phyloP scores from a whole-genome alignment of 2,797 vertebrate species.

The Hydrophis major region DNA sequence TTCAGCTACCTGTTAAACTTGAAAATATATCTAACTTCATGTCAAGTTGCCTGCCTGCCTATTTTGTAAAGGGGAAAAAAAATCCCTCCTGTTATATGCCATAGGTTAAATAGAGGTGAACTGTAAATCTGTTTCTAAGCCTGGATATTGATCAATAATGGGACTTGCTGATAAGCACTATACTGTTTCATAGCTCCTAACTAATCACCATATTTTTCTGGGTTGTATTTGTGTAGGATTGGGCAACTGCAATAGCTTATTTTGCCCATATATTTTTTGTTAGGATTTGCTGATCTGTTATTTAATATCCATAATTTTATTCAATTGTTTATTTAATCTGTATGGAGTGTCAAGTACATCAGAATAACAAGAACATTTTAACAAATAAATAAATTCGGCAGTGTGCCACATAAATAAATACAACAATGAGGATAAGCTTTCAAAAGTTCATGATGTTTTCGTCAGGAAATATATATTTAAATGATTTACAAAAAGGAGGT shows the following conservation, averaged over 20 bases:
- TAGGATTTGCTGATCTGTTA: background rate
- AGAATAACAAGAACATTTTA: background rate
- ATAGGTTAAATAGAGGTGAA: conserved; percentile 60
- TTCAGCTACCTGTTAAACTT: conserved; percentile 53
- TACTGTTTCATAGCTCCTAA: conserved; percentile 38
- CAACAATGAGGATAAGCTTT: background rate
- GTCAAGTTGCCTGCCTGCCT: conserved; percentile 55
- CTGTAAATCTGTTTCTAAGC: conserved; percentile 64
- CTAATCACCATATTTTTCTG: conserved; percentile 26
- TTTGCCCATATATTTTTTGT: background rate
- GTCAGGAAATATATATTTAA: background rate
- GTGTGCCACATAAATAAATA: background rate
- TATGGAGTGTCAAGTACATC: background rate
- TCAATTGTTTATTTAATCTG: background rate
- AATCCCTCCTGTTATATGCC: conserved; percentile 39
- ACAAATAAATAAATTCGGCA: background rate
- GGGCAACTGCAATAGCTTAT: conserved; percentile 27
- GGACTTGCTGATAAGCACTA: conserved; percentile 49
- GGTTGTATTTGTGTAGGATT: conserved; percentile 36
- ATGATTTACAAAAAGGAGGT: background rate
- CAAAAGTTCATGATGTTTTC: background rate
- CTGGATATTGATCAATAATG: conserved; percentile 52
- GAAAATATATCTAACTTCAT: conserved; percentile 58
- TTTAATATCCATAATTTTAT: background rate
- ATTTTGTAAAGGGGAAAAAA: conserved; percentile 39